Base-by-base conservation (phyloP, 2,888 invertebrate species). In the Gastrophysa polygoni region DNA sequence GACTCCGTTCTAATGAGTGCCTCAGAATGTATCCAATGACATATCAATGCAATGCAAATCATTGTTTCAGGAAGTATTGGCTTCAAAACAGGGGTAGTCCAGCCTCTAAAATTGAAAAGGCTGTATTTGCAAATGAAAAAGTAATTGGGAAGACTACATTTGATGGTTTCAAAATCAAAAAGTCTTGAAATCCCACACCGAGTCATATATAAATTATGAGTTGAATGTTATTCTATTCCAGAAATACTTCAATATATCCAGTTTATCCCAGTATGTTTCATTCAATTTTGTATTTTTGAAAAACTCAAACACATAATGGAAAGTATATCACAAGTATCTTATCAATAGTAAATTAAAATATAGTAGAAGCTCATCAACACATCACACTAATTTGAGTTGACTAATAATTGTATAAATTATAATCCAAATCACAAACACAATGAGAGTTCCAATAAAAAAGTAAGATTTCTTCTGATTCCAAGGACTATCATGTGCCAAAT, bases 11-110 rank as follows among this genome's bases (percentile, higher is more conserved):
- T n/a, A n/a, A n/a, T n/a, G n/a, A n/a, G n/a, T n/a, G n/a, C n/a
- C n/a, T n/a, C n/a, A n/a, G n/a, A n/a, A n/a, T n/a, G n/a, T n/a
- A n/a, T n/a, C n/a, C 24, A 24, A 5, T 24, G 24, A 24, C 4
- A 24, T 24, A 24, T 24, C 24, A n/a, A n/a, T n/a, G n/a, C n/a
- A n/a, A n/a, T 24, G 28, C 28, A 17, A 34, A 51, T 57, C 44
- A 38, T 38, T 29, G 44, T 77, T 76, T 63, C 61, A 85, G 85
- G 85, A 87, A 86, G 76, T 69, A 78, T 7, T 88, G 88, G 88
- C 80, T 93, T 55, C 83, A 85, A 71, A 83, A 83, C 28, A 88
- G 84, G 4, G 93, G 93, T 44, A 93, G 93, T 77, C 92, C 92
- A 0, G 84, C 85, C 68, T 91, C 91, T 48, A 83, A 83, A 68